Base-by-base conservation (phyloP, 2,888 invertebrate species). In the Sminthurides aquaticus region DNA sequence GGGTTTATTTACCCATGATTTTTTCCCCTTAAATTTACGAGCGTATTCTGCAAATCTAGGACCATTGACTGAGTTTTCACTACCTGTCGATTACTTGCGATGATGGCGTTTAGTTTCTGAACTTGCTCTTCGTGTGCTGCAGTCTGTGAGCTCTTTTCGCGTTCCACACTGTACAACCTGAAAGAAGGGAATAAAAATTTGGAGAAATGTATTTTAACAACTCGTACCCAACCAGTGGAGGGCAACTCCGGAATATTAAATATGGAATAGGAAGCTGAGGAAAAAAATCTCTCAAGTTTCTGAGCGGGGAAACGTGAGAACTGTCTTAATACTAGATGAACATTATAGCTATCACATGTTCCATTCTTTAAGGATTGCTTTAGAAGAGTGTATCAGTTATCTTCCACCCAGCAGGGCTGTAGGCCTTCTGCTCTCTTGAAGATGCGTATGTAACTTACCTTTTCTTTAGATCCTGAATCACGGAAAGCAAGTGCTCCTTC, bases 391-490 rank as follows among this genome's bases (percentile, higher is more conserved):
- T n/a, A n/a, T n/a, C n/a, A n/a, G n/a, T n/a, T n/a, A n/a, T n/a
- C n/a, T n/a, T n/a, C n/a, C n/a, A n/a, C n/a, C n/a, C n/a, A n/a
- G n/a, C n/a, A n/a, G n/a, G n/a, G n/a, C n/a, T n/a, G n/a, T n/a
- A n/a, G n/a, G n/a, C n/a, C n/a, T n/a, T n/a, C n/a, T n/a, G n/a
- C n/a, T n/a, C n/a, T n/a, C n/a, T n/a, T n/a, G n/a, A n/a, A n/a
- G n/a, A n/a, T n/a, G n/a, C n/a, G n/a, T n/a, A n/a, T 11, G 43
- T 34, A 34, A 34, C 26, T 48, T 54, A 65, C 64, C 49, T 56
- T 20, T 65, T 55, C 24, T 27, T 55, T 1, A 62, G 49, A 3
- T 65, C 65, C 25, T 65, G 60, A 54, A 65, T 65, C n/a, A 48
- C 24, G 2, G 43, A 2, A 3, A 65, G n/a, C 5, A 65, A 34